These are phyloP conservation scores for Naja naja DNA, from an alignment of 2,113 vertebrate genomes.

Conservation along the genomic window DNA sequence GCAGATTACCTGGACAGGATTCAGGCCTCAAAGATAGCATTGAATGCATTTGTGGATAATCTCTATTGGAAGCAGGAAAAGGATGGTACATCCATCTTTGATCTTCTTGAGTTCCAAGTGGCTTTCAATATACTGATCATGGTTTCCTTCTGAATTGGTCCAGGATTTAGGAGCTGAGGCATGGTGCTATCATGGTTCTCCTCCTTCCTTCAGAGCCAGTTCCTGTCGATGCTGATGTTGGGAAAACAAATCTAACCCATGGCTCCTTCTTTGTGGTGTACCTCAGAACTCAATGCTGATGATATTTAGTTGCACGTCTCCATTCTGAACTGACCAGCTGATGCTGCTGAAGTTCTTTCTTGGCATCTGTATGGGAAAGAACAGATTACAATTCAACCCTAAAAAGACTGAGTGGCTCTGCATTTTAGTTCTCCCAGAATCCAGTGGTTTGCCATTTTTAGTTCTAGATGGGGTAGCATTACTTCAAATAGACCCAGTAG, in stretches of 20 bases:
- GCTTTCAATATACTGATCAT: not conserved
- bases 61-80: not conserved
- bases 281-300: not conserved
- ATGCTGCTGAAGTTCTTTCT: not conserved
- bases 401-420: not conserved
- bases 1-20: not conserved
- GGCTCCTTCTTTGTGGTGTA: not conserved
- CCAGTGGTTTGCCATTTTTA: not conserved
- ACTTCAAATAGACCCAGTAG: not conserved
- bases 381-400: not conserved
- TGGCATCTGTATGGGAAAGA: not conserved
- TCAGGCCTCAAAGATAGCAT: not conserved
- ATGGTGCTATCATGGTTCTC: not conserved
- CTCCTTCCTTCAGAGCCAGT: not conserved
- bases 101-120: not conserved
- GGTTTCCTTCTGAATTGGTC: not conserved
- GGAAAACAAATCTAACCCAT: not conserved
- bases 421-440: not conserved
- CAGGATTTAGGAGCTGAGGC: not conserved
- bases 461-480: not conserved
- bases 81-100: not conserved
- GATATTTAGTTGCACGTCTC: not conserved
- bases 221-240: not conserved
- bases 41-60: not conserved
- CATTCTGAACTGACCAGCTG: not conserved